phyloP scores from a whole-genome alignment of 2,888 invertebrate species.

The Margaritifera margaritifera region DNA sequence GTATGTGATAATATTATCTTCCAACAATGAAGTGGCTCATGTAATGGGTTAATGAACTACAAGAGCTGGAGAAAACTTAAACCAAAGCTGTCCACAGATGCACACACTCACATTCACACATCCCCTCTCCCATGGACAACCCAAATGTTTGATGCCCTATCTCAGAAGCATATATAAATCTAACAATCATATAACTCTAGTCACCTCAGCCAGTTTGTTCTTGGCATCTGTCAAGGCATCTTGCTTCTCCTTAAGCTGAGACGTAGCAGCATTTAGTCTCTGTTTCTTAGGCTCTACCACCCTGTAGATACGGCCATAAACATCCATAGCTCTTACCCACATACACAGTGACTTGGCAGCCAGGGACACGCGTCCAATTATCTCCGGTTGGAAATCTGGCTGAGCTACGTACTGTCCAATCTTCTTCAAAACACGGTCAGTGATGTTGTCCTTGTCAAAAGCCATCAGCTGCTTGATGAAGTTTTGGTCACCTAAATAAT shows the following conservation, averaged over 20 bases:
- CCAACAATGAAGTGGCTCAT: too few relatives aligned
- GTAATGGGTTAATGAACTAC: too few relatives aligned
- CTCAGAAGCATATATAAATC: neutral
- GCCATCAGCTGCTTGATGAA: slow-evolving; percentile 80
- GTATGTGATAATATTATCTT: too few relatives aligned
- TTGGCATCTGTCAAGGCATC: slow-evolving; percentile 84
- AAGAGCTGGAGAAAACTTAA: too few relatives aligned
- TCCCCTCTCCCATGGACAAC: neutral
- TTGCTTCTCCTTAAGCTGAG: slow-evolving; percentile 85
- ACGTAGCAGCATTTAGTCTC: slow-evolving; percentile 83
- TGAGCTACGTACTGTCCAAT: slow-evolving; percentile 86
- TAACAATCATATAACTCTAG: neutral
- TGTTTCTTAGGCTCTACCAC: slow-evolving; percentile 89
- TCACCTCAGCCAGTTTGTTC: slow-evolving; percentile 82
- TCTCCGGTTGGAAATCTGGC: slow-evolving; percentile 89
- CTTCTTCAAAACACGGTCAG: slow-evolving; percentile 86
- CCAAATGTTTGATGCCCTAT: too few relatives aligned
- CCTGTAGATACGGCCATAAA: slow-evolving; percentile 88
- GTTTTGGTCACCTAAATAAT: slow-evolving; percentile 69
- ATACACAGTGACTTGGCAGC: slow-evolving; percentile 91
- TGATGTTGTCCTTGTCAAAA: slow-evolving; percentile 91
- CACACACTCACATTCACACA: too few relatives aligned
- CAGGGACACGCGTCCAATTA: slow-evolving; percentile 85
- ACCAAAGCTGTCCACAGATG: too few relatives aligned
- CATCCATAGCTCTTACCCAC: slow-evolving; percentile 92